phyloP scores from a whole-genome alignment of 1,140 invertebrate species.

The Colletes latitarsis region DNA sequence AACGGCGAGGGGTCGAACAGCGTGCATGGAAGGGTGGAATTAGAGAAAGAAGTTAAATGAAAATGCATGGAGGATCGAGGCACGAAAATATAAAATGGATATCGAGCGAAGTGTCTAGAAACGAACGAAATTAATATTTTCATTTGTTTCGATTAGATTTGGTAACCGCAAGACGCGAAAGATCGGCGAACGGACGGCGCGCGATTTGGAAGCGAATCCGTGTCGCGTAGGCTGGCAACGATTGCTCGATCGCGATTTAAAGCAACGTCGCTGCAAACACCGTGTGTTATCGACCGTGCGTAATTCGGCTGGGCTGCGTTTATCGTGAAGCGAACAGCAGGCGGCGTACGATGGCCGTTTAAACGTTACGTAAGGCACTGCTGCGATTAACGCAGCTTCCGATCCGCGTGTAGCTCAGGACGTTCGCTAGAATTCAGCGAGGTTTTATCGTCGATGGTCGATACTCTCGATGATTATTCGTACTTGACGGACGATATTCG shows the following conservation, averaged over 20 bases:
- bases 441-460: conserved; percentile 11
- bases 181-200: neutral
- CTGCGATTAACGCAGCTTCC: conserved; percentile 30
- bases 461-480: conserved; percentile 5
- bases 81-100: neutral
- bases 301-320: conserved; percentile 56
- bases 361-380: conserved; percentile 36
- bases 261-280: conserved; percentile 40
- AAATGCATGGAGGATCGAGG: conserved; percentile 19
- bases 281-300: conserved; percentile 55
- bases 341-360: conserved; percentile 22
- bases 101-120: neutral
- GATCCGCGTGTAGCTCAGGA: neutral
- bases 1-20: conserved; percentile 16
- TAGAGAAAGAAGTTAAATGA: conserved; percentile 49
- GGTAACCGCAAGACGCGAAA: neutral
- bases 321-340: conserved; percentile 48
- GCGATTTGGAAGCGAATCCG: conserved; percentile 68
- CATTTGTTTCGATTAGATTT: too few relatives aligned
- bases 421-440: neutral
- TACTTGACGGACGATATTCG: neutral
- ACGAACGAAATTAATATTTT: neutral
- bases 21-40: conserved; percentile 27
- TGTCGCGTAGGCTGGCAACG: conserved; percentile 55
- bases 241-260: conserved; percentile 53